phyloP scores from a whole-genome alignment of 2,797 vertebrate species.

The Eulemur rubriventer region DNA sequence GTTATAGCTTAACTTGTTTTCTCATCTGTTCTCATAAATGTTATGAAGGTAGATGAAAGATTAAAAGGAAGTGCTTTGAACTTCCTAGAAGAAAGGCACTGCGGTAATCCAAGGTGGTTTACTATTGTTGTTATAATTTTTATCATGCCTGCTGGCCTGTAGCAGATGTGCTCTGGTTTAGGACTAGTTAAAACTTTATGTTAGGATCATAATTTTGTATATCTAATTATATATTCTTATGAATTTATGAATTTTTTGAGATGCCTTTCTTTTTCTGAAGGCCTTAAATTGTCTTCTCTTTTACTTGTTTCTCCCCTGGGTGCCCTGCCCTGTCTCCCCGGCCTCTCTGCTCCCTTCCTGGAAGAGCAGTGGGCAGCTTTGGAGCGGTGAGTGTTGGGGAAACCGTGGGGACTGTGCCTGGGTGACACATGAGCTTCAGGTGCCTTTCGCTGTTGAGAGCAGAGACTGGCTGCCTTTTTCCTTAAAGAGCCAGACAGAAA shows the following conservation, averaged over 20 bases:
- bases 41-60: neutral
- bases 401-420: rapidly evolving
- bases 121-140: neutral
- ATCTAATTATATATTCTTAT: neutral
- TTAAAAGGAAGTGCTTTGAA: neutral
- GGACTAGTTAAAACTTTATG: neutral
- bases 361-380: neutral
- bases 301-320: neutral
- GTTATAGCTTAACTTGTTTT: neutral
- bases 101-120: neutral
- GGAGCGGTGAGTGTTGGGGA: neutral
- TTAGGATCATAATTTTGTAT: neutral
- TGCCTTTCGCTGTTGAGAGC: neutral
- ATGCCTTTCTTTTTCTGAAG: neutral
- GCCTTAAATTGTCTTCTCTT: neutral
- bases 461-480: neutral
- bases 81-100: neutral
- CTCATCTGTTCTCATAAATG: neutral
- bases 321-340: too few species aligned
- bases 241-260: neutral
- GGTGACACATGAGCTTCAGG: neutral
- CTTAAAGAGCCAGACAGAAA: neutral
- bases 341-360: neutral
- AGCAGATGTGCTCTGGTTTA: neutral
- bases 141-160: neutral